Percentiles rank a stretch among this genome's conserved stretches.
Conservation (phyloP, 2,113 vertebrate genomes). For the human region DNA sequence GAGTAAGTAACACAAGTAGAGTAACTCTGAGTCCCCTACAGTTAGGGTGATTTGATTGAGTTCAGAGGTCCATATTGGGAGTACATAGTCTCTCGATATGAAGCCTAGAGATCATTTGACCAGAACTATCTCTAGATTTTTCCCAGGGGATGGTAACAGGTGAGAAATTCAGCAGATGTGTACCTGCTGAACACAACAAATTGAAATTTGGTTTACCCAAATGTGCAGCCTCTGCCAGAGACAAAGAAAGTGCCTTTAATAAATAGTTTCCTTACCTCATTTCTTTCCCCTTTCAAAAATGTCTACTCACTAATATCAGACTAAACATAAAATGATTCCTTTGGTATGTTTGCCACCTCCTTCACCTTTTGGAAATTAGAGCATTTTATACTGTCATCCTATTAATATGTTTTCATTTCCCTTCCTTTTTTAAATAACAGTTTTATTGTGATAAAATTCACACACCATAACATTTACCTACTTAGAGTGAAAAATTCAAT, state of each 20-base stretch:
- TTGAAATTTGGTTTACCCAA: neutral
- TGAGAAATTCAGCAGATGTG: neutral
- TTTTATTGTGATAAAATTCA: neutral
- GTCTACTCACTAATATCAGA: neutral
- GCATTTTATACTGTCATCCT: neutral
- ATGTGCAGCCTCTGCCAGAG: neutral
- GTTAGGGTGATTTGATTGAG: neutral
- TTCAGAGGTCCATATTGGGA: neutral
- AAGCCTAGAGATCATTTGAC: neutral
- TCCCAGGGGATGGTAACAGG: neutral
- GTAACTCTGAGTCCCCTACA: too few species aligned
- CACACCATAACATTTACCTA: neutral
- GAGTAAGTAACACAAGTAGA: accelerated
- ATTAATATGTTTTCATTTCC: neutral
- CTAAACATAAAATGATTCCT: neutral
- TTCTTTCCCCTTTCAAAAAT: neutral
- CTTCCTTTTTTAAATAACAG: neutral
- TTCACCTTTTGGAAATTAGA: neutral
- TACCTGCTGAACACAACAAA: too few species aligned
- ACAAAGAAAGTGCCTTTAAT: neutral
- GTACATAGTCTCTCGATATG: neutral
- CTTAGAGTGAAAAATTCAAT: neutral
- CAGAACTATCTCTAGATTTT: neutral
- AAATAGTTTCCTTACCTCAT: neutral
- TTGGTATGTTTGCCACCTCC: neutral